Conservation (phyloP, 1,140 invertebrate genomes). For the Hyles vespertilio region DNA sequence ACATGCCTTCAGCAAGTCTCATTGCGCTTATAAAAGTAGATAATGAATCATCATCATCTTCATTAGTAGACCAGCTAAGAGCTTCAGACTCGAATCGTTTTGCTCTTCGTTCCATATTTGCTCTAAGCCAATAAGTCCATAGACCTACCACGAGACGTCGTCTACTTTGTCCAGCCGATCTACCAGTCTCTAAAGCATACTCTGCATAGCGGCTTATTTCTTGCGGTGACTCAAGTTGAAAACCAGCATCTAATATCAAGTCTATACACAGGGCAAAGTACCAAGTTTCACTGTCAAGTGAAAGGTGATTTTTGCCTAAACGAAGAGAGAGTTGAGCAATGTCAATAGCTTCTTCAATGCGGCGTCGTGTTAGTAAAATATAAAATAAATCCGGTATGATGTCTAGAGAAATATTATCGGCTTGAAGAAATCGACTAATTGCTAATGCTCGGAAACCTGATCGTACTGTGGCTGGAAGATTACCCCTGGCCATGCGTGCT, state of each 20-base stretch:
- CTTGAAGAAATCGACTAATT: constrained; percentile 56
- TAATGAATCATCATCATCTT: constrained; percentile 41
- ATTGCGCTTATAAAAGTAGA: constrained; percentile 46
- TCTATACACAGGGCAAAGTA: constrained; percentile 71
- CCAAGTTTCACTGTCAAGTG: constrained; percentile 52
- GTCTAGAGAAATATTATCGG: constrained; percentile 50
- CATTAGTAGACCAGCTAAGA: constrained; percentile 38
- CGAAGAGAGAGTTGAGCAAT: constrained; percentile 42
- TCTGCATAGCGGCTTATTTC: constrained; percentile 55
- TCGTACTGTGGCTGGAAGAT: constrained; percentile 48
- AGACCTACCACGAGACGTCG: constrained; percentile 47
- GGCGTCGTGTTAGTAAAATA: constrained; percentile 48
- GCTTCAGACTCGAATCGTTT: constrained; percentile 58
- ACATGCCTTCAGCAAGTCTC: constrained; percentile 61
- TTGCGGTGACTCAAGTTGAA: constrained; percentile 56
- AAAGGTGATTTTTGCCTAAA: constrained; percentile 35
- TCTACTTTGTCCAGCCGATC: constrained; percentile 32
- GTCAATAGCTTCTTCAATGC: constrained; percentile 62
- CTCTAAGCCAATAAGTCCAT: constrained; percentile 64
- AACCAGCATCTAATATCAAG: constrained; percentile 66
- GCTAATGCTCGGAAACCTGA: constrained; percentile 59
- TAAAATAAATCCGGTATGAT: constrained; percentile 66
- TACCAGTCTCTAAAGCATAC: constrained; percentile 36
- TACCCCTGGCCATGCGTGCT: constrained; percentile 46
- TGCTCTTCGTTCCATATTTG: constrained; percentile 42